phyloP scores from a whole-genome alignment of 1,140 invertebrate genomes.

The Apis dorsata region DNA sequence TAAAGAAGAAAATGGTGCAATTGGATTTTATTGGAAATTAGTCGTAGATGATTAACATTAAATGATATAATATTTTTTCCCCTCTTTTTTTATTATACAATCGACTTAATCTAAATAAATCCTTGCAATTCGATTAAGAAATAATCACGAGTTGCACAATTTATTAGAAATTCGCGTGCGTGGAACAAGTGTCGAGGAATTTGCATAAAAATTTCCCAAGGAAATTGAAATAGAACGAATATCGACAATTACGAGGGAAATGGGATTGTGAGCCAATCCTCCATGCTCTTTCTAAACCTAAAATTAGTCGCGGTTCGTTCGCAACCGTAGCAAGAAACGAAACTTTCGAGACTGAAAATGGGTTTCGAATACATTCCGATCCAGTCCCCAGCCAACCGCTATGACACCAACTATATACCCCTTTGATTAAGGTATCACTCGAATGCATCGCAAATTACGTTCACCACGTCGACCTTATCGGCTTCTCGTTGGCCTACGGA shows the following conservation, averaged over 20 bases:
- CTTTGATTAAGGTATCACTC: slow-evolving; percentile 18
- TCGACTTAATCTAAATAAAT: too few species aligned
- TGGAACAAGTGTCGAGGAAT: too few species aligned
- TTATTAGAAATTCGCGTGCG: too few species aligned
- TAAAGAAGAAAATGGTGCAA: background rate
- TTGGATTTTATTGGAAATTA: too few species aligned
- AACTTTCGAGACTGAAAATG: background rate
- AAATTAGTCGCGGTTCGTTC: background rate
- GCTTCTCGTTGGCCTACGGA: background rate
- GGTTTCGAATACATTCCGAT: background rate
- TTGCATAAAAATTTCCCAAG: too few species aligned
- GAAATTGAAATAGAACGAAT: background rate
- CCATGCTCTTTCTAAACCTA: too few species aligned
- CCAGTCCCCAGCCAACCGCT: background rate
- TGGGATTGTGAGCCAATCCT: too few species aligned
- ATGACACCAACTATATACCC: background rate
- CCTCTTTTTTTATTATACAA: too few species aligned
- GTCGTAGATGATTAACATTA: background rate
- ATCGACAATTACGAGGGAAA: too few species aligned
- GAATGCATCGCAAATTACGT: slow-evolving; percentile 7
- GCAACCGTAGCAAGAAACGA: background rate
- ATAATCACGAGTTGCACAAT: too few species aligned
- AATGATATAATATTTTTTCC: too few species aligned
- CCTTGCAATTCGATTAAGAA: too few species aligned
- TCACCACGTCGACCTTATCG: slow-evolving; percentile 15